Evolutionary conservation across 2,797 vertebrate genomes (phyloP).

Genomic region (Ctenopoma multispine): DNA sequence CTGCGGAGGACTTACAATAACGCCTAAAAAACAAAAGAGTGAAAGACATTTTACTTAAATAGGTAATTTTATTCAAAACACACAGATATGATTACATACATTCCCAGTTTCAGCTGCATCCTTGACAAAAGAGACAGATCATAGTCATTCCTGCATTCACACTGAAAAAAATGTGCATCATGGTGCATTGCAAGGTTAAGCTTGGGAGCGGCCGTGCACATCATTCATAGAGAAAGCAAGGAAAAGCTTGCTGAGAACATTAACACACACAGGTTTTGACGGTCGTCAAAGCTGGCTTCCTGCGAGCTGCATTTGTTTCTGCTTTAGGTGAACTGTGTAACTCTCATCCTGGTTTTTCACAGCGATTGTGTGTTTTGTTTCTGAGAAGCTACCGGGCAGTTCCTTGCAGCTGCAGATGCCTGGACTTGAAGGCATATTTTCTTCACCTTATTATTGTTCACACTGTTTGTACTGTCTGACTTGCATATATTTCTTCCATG

Average conservation of each 20-base stretch:
- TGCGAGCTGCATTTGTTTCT: slow-evolving; percentile 15
- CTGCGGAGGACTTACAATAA: background rate
- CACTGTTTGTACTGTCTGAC: background rate
- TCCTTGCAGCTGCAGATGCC: background rate
- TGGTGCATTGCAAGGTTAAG: slow-evolving; percentile 12
- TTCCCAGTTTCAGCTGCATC: background rate
- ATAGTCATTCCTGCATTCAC: slow-evolving; percentile 13
- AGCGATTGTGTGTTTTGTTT: background rate
- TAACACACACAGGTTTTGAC: slow-evolving; percentile 22
- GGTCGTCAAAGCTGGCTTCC: slow-evolving; percentile 22
- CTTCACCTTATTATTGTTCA: background rate
- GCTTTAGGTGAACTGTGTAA: slow-evolving; percentile 2
- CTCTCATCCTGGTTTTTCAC: background rate
- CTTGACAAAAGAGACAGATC: background rate
- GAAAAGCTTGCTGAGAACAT: background rate
- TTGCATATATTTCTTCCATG: background rate
- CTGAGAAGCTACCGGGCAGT: background rate
- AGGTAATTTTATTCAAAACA: background rate
- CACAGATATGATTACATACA: background rate
- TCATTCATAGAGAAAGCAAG: background rate
- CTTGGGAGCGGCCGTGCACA: background rate
- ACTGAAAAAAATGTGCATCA: background rate
- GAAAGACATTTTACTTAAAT: background rate
- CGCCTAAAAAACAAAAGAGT: slow-evolving; percentile 6
- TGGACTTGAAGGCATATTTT: background rate